A percentile compares a stretch with the other conserved stretches of the same genome.
phyloP scores from a whole-genome alignment of 2,888 invertebrate genomes.

The Parascotia fuliginaria region DNA sequence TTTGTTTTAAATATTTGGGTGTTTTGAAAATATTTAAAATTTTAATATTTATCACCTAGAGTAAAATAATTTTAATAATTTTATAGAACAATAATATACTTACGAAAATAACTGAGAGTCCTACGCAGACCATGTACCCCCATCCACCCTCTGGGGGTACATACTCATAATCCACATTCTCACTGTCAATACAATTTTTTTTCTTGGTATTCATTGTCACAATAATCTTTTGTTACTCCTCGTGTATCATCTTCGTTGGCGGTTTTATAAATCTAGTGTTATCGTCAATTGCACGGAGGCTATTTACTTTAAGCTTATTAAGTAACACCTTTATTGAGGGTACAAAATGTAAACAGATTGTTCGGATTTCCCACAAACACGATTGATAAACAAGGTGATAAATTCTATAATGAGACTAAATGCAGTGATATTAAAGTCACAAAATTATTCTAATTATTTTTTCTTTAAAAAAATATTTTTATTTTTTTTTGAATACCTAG shows the following conservation, averaged over 20 bases:
- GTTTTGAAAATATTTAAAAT: too few species aligned
- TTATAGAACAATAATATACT: conserved; percentile 70
- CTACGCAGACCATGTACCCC: conserved; percentile 89
- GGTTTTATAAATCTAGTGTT: conserved; percentile 68
- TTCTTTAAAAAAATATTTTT: background rate
- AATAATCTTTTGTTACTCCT: conserved; percentile 24
- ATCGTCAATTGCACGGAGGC: conserved; percentile 56
- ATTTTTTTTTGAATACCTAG: too few species aligned
- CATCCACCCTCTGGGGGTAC: conserved; percentile 90
- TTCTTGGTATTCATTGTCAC: conserved; percentile 62
- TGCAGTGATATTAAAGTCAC: background rate
- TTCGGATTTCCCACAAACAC: conserved; percentile 74
- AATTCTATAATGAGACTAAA: conserved; percentile 23
- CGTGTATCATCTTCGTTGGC: conserved; percentile 50
- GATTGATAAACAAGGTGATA: conserved; percentile 59
- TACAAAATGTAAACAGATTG: conserved; percentile 61
- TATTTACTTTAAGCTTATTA: conserved; percentile 66
- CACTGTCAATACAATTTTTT: conserved; percentile 54
- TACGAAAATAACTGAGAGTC: conserved; percentile 88
- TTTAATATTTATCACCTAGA: too few species aligned
- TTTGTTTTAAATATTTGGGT: too few species aligned
- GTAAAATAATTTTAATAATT: too few species aligned
- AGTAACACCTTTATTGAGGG: conserved; percentile 67
- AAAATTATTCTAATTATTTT: background rate
- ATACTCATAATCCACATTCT: conserved; percentile 68